Percentiles rank a stretch among this genome's conserved stretches.
Conservation (phyloP, 2,888 invertebrate genomes). For the Eilema sororculum region DNA sequence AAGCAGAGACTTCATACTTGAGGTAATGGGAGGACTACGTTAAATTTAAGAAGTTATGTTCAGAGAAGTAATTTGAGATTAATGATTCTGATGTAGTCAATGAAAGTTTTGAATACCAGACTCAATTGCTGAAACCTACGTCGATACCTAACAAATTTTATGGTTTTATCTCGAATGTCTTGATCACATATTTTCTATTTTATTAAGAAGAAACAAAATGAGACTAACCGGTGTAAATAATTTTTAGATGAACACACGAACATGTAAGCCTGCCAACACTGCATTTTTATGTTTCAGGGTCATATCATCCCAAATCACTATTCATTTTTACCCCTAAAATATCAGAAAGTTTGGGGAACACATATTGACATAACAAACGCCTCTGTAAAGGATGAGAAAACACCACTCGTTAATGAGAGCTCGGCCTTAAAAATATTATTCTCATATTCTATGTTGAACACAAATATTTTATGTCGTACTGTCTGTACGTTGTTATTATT, state of each 20-base stretch:
- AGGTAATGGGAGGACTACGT: background rate
- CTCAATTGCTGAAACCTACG: no score
- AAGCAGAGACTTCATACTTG: constrained; percentile 6
- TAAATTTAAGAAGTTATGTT: background rate
- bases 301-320: background rate
- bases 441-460: constrained; percentile 38
- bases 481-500: background rate
- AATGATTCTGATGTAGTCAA: no score
- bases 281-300: background rate
- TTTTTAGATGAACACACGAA: background rate
- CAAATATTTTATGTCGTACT: background rate
- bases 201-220: no score
- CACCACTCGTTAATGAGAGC: constrained; percentile 49
- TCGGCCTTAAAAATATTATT: constrained; percentile 48
- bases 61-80: background rate
- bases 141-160: no score
- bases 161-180: no score
- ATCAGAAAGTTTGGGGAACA: constrained; percentile 26
- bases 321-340: background rate
- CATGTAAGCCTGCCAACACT: background rate
- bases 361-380: constrained; percentile 17
- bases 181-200: no score
- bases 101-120: no score
- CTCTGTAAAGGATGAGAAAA: constrained; percentile 42
- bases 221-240: no score